phyloP scores from a whole-genome alignment of 2,113 vertebrate genomes.

The Rutilus rutilus region DNA sequence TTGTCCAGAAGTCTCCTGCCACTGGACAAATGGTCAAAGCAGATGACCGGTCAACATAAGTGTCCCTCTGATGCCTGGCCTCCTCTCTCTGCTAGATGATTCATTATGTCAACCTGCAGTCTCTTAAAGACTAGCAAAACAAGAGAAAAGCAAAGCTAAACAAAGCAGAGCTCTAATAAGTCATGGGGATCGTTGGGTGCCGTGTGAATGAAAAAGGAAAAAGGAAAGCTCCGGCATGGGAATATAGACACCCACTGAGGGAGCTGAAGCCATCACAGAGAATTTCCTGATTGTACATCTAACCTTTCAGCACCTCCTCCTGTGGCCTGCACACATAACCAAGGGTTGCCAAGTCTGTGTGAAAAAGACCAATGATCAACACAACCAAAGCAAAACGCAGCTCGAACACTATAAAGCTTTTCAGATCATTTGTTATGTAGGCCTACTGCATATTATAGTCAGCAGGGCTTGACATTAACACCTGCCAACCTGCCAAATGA shows the following conservation, averaged over 20 bases:
- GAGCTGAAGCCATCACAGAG: slow-evolving; percentile 60
- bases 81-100: slow-evolving; percentile 59
- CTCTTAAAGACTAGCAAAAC: slow-evolving; percentile 67
- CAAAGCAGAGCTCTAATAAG: slow-evolving; percentile 69
- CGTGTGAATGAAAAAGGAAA: slow-evolving; percentile 62
- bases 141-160: slow-evolving; percentile 63
- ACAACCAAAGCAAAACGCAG: background rate
- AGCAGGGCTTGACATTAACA: no score
- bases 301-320: slow-evolving; percentile 69
- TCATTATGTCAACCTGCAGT: slow-evolving; percentile 69
- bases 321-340: background rate
- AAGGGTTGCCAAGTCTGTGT: background rate
- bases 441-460: background rate
- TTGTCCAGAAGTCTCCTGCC: background rate
- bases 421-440: background rate
- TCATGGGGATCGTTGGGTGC: slow-evolving; percentile 56
- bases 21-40: slow-evolving; percentile 59
- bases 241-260: slow-evolving; percentile 57
- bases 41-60: slow-evolving; percentile 56
- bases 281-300: slow-evolving; percentile 72
- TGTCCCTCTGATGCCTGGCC: slow-evolving; percentile 58
- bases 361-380: background rate
- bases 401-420: background rate
- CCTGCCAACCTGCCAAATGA: no score
- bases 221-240: slow-evolving; percentile 61